Percentiles rank a stretch among this genome's conserved stretches.
These are phyloP conservation scores for Trissolcus japonicus DNA, from an alignment of 2,888 invertebrate species.

Conservation along the genomic window DNA sequence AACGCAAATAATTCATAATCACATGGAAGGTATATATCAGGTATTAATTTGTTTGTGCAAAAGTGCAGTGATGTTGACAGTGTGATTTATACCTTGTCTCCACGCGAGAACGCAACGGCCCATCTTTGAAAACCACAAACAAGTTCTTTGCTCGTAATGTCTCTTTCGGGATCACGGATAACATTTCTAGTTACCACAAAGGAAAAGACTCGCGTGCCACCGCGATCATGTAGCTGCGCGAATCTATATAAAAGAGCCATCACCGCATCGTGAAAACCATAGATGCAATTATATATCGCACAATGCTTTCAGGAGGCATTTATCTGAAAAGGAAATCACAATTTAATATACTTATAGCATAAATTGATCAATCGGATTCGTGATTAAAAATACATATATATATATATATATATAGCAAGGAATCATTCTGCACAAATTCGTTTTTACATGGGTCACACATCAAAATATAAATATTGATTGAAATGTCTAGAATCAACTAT, in stretches of 20 bases:
- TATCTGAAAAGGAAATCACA: conserved; percentile 20
- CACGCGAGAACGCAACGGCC: conserved; percentile 87
- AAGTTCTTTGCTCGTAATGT: conserved; percentile 89
- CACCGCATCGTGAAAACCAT: conserved; percentile 76
- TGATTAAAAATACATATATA: too few relatives aligned
- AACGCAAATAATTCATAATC: too few relatives aligned
- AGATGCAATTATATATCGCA: conserved; percentile 32
- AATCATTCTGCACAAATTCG: too few relatives aligned
- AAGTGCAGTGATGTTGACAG: not conserved
- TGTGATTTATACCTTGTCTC: conserved; percentile 80
- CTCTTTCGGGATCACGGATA: conserved; percentile 86
- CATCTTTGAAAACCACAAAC: conserved; percentile 88
- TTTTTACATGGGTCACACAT: too few relatives aligned
- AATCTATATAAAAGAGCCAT: conserved; percentile 89
- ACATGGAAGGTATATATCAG: not conserved
- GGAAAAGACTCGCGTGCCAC: conserved; percentile 89
- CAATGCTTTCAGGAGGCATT: conserved; percentile 25
- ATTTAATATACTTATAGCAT: too few relatives aligned
- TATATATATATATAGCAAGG: too few relatives aligned
- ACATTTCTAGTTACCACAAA: conserved; percentile 88
- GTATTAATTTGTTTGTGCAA: not conserved
- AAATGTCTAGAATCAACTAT: too few relatives aligned
- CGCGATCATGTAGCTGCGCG: conserved; percentile 88
- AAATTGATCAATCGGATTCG: too few relatives aligned
- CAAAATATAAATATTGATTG: too few relatives aligned